These are phyloP conservation scores for Gambusia holbrooki DNA, from an alignment of 2,113 vertebrate genomes.

Conservation along the genomic window DNA sequence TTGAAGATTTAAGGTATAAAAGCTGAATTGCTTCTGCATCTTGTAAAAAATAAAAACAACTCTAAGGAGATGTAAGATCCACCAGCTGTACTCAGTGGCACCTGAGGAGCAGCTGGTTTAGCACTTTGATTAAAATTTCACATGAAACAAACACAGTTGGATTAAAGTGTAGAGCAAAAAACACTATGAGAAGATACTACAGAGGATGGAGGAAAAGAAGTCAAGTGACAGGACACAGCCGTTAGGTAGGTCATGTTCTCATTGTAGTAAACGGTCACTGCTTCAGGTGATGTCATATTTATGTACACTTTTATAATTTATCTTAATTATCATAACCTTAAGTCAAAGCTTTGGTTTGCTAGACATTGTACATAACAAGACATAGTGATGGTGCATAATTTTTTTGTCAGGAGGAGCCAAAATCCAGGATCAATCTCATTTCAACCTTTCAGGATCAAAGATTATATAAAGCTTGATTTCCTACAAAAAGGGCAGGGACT, in stretches of 20 bases:
- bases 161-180: constrained; percentile 33
- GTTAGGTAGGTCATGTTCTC: constrained; percentile 47
- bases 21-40: constrained; percentile 40
- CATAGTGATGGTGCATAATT: constrained; percentile 6
- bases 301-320: constrained; percentile 38
- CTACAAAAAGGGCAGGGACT: constrained; percentile 28
- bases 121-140: constrained; percentile 22
- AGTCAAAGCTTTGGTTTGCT: constrained; percentile 12
- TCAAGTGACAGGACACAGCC: constrained; percentile 48
- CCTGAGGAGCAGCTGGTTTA: constrained; percentile 47
- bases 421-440: constrained; percentile 42
- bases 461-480: constrained; percentile 38
- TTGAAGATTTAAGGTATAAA: constrained; percentile 28
- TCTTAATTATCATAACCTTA: constrained; percentile 10
- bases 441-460: constrained; percentile 32
- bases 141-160: constrained; percentile 37
- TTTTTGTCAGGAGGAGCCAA: constrained; percentile 17
- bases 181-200: constrained; percentile 7
- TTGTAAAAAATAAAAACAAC: constrained; percentile 12
- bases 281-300: constrained; percentile 26
- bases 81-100: constrained; percentile 37
- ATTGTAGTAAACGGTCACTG: constrained; percentile 32
- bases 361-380: background rate
- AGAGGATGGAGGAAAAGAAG: constrained; percentile 31
- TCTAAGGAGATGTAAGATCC: constrained; percentile 19